Conservation (phyloP, 2,888 invertebrate genomes). For the Ophion obscuratus region DNA sequence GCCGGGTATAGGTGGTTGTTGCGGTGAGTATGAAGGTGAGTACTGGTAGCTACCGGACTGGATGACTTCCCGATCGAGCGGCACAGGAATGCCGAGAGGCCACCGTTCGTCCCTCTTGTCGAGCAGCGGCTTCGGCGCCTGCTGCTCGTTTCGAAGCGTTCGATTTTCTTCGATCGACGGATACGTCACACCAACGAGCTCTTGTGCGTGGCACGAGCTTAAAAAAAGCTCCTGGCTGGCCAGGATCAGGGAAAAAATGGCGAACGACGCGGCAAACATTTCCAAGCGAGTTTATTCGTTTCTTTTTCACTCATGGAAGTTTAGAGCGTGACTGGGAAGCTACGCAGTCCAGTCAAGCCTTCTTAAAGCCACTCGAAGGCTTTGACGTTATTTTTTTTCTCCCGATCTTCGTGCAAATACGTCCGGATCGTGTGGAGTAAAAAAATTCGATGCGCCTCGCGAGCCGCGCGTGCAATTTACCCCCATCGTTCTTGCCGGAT, state of each 20-base stretch:
- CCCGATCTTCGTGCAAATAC: background rate
- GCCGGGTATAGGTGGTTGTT: constrained; percentile 67
- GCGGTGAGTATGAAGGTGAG: constrained; percentile 64
- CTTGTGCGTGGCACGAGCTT: constrained; percentile 36
- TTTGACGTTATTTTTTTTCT: constrained; percentile 41
- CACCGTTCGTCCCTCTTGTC: constrained; percentile 68
- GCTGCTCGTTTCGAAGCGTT: constrained; percentile 55
- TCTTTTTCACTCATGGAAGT: constrained; percentile 19
- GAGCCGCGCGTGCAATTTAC: constrained; percentile 39
- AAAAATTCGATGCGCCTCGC: constrained; percentile 60
- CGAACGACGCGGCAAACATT: constrained; percentile 33
- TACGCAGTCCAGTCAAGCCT: background rate
- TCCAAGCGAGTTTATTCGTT: background rate
- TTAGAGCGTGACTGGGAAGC: constrained; percentile 43
- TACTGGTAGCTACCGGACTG: constrained; percentile 59
- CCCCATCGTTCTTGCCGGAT: constrained; percentile 39
- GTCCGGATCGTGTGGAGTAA: background rate
- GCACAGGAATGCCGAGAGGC: constrained; percentile 63
- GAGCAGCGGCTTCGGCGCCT: constrained; percentile 15
- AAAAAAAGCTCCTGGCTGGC: constrained; percentile 31
- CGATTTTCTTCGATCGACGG: constrained; percentile 60
- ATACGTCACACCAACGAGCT: constrained; percentile 40
- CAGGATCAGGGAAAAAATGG: constrained; percentile 36
- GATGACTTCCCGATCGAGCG: constrained; percentile 60
- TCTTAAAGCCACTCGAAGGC: constrained; percentile 38